A percentile compares a stretch with the other conserved stretches of the same genome.
Conservation (phyloP, 2,797 vertebrate species). For the Enteromius fasciolatus region DNA sequence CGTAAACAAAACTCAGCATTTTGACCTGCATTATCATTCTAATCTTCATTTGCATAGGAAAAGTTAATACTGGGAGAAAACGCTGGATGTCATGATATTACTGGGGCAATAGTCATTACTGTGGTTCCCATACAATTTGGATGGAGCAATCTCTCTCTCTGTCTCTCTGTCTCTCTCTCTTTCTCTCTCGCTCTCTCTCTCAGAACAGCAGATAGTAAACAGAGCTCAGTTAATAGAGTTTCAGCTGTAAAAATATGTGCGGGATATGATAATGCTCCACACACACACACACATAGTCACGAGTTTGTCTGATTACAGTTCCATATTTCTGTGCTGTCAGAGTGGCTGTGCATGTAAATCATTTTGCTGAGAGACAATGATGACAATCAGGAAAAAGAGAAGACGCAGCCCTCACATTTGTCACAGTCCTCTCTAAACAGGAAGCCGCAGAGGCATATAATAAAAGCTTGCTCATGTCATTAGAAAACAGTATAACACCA, state of each 20-base stretch:
- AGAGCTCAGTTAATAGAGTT: constrained; percentile 53
- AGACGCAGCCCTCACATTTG: constrained; percentile 2
- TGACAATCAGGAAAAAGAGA: constrained; percentile 24
- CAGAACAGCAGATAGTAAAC: constrained; percentile 37
- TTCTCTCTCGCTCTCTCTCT: not conserved
- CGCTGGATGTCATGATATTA: constrained; percentile 53
- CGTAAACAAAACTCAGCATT: constrained; percentile 17
- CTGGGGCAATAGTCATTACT: constrained; percentile 49
- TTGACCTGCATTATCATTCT: constrained; percentile 34
- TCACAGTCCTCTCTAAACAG: constrained; percentile 28
- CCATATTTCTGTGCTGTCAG: constrained; percentile 13
- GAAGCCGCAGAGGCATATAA: constrained; percentile 14
- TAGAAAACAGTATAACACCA: too few species aligned
- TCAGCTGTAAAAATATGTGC: constrained; percentile 32
- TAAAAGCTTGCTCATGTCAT: not conserved
- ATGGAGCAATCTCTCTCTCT: constrained; percentile 5
- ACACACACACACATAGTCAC: not conserved
- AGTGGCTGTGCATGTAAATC: constrained; percentile 36
- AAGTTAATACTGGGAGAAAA: constrained; percentile 50
- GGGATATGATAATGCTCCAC: constrained; percentile 28
- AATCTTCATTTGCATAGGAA: constrained; percentile 43
- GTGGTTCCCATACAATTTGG: constrained; percentile 45
- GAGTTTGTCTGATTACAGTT: constrained; percentile 50
- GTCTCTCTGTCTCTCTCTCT: not conserved
- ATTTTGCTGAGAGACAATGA: constrained; percentile 14